phyloP scores from a whole-genome alignment of 2,888 invertebrate genomes.

The Troilus luridus region DNA sequence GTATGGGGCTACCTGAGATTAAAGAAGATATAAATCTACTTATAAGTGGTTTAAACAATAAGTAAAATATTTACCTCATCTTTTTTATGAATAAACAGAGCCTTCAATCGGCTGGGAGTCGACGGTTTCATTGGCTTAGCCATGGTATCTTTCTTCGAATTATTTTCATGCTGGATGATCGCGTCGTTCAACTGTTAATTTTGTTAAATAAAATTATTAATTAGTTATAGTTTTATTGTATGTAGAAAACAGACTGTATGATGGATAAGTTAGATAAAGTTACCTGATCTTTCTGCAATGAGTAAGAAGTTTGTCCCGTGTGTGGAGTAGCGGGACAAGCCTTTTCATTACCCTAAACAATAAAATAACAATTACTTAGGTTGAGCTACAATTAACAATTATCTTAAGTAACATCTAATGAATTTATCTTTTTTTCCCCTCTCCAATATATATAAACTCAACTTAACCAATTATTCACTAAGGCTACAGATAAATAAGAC shows the following conservation, averaged over 20 bases:
- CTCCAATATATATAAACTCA: too few relatives aligned
- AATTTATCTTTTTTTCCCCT: too few relatives aligned
- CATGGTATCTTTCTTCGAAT: neutral
- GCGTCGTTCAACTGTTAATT: neutral
- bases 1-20: too few relatives aligned
- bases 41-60: neutral
- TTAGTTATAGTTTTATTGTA: neutral
- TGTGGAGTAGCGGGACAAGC: neutral
- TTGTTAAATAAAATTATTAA: neutral
- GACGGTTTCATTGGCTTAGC: conserved; percentile 66
- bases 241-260: neutral
- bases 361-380: neutral
- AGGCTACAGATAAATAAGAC: too few relatives aligned
- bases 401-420: too few relatives aligned
- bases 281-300: conserved; percentile 19
- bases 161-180: conserved; percentile 3
- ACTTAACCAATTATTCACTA: too few relatives aligned
- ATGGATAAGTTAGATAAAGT: neutral
- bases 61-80: conserved; percentile 51
- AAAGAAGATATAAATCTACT: neutral
- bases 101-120: conserved; percentile 77
- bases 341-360: conserved; percentile 33
- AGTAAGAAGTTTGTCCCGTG: neutral
- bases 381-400: too few relatives aligned
- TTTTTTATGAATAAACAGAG: conserved; percentile 71